Percentiles rank a stretch among this genome's conserved stretches.
Conservation (phyloP, 2,888 invertebrate species). For the Octonoba sinensis region DNA sequence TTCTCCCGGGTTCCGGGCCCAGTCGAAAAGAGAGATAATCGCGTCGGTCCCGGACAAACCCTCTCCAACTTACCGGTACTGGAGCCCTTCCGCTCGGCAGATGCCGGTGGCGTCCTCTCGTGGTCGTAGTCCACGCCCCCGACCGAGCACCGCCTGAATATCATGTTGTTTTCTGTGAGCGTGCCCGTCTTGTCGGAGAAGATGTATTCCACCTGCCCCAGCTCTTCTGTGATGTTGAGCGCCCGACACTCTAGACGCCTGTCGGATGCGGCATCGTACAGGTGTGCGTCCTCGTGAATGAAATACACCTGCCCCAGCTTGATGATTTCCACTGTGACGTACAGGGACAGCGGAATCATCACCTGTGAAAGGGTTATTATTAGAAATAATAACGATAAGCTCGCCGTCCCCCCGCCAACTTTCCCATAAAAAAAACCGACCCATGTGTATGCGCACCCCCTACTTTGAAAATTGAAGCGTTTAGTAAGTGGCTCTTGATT, state of each 20-base stretch:
- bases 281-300: constrained; percentile 88
- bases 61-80: too few species aligned
- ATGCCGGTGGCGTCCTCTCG: constrained; percentile 74
- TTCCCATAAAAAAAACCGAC: too few species aligned
- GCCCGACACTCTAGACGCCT: constrained; percentile 90
- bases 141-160: constrained; percentile 91
- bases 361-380: constrained; percentile 75
- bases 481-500: too few species aligned
- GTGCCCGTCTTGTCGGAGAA: constrained; percentile 99
- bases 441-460: too few species aligned
- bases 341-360: constrained; percentile 95
- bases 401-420: too few species aligned
- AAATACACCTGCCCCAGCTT: constrained; percentile 96
- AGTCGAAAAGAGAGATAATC: too few species aligned
- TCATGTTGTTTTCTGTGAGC: constrained; percentile 96
- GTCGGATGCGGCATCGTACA: constrained; percentile 87
- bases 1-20: too few species aligned
- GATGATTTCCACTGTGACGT: constrained; percentile 96
- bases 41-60: too few species aligned
- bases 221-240: constrained; percentile 95
- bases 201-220: constrained; percentile 94
- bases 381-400: too few species aligned
- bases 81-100: too few species aligned
- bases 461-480: too few species aligned
- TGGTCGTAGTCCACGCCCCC: constrained; percentile 92